These are phyloP conservation scores for Meloidogyne chitwoodi DNA, from an alignment of 1,140 invertebrate species.

Conservation along the genomic window DNA sequence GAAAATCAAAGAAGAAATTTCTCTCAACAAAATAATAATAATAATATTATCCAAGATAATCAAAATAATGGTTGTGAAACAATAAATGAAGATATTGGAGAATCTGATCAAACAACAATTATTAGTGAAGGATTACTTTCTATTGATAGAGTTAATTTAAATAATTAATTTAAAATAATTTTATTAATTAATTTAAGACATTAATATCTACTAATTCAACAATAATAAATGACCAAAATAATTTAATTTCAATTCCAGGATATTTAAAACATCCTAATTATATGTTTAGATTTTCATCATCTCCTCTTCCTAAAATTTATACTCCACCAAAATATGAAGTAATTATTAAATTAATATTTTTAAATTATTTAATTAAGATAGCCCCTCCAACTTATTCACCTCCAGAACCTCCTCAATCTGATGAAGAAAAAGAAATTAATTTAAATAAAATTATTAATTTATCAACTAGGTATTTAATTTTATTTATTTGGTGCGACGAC, in stretches of 20 bases:
- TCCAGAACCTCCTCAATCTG: conserved; percentile 1
- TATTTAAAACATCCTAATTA: not conserved
- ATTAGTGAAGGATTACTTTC: conserved; percentile 9
- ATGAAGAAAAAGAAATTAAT: not conserved
- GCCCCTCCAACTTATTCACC: conserved; percentile 5
- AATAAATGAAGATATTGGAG: conserved; percentile 7
- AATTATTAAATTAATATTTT: not conserved
- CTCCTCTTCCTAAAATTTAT: not conserved
- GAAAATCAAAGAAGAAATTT: not conserved
- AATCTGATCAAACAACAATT: not conserved
- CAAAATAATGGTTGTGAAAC: not conserved
- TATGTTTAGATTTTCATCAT: not conserved
- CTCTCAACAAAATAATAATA: not conserved
- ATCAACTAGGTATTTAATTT: not conserved
- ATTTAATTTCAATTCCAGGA: not conserved
- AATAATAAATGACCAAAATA: not conserved
- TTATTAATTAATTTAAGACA: not conserved
- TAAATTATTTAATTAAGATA: not conserved
- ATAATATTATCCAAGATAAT: not conserved
- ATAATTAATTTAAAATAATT: not conserved
- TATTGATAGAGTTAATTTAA: conserved; percentile 10
- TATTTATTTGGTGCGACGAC: no score
- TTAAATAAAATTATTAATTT: not conserved
- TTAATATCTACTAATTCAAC: not conserved
- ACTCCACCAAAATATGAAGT: conserved; percentile 1